Conservation (phyloP, 2,888 invertebrate species). For the Luperina testacea region DNA sequence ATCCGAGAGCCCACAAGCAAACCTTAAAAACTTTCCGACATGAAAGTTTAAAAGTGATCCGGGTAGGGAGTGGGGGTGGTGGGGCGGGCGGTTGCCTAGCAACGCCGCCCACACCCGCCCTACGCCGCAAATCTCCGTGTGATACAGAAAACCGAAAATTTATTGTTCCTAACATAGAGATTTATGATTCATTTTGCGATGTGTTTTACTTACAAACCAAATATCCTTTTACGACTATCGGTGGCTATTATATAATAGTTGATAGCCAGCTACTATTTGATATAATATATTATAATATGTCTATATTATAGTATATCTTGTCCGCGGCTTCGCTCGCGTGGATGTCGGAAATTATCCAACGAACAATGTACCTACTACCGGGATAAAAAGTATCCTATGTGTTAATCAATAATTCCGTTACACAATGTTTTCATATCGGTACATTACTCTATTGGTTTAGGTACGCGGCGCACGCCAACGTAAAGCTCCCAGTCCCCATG, state of each 20-base stretch:
- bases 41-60: conserved; percentile 90
- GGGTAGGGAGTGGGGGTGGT: conserved; percentile 70
- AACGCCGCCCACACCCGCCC: conserved; percentile 84
- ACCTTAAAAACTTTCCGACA: conserved; percentile 90
- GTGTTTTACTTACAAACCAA: conserved; percentile 13
- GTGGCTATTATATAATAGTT: not conserved
- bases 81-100: conserved; percentile 81
- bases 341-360: not conserved
- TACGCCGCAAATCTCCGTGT: conserved; percentile 87
- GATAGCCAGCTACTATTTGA: too few relatives aligned
- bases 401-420: not conserved
- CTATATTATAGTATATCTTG: not conserved
- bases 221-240: not conserved
- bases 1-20: conserved; percentile 87
- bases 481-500: not conserved
- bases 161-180: conserved; percentile 83
- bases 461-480: not conserved
- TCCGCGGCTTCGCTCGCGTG: not conserved
- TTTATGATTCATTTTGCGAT: conserved; percentile 68
- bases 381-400: not conserved
- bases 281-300: too few relatives aligned
- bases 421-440: not conserved
- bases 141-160: conserved; percentile 84
- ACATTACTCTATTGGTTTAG: not conserved
- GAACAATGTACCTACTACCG: not conserved